These are phyloP conservation scores for Mesoligia furuncula DNA, from an alignment of 2,888 invertebrate genomes.

Conservation along the genomic window DNA sequence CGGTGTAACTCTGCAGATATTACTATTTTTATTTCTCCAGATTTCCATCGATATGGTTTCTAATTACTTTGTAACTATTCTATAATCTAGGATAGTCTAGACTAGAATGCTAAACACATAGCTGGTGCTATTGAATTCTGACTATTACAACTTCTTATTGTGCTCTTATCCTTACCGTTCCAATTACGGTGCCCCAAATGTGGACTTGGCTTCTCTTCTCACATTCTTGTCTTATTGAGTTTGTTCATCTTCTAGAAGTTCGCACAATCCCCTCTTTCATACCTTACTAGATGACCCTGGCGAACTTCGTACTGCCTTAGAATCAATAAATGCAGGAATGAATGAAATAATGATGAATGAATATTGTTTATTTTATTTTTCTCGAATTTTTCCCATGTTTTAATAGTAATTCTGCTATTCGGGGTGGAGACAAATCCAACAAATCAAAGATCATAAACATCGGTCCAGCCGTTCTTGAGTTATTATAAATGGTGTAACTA, in stretches of 20 bases:
- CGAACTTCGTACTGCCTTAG: no score
- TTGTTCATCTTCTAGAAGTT: conserved; percentile 3
- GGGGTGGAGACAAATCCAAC: no score
- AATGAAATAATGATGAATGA: no score
- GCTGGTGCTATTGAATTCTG: conserved; percentile 39
- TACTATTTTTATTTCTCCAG: neutral
- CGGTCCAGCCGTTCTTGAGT: no score
- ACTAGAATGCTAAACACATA: conserved; percentile 14
- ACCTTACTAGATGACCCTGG: neutral
- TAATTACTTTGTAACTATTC: conserved; percentile 6
- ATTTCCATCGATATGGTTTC: neutral
- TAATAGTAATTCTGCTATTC: no score
- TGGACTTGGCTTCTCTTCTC: neutral
- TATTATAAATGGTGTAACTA: no score
- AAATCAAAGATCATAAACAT: no score
- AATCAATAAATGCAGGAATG: no score
- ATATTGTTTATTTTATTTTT: no score
- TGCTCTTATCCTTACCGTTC: neutral
- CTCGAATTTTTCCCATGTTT: no score
- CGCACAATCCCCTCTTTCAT: neutral
- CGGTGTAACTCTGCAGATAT: neutral
- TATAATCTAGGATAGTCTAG: neutral
- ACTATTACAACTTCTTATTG: conserved; percentile 5
- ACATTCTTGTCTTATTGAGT: conserved; percentile 1
- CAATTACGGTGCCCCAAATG: neutral